A percentile compares a stretch with the other conserved stretches of the same genome.
phyloP scores from a whole-genome alignment of 2,888 invertebrate species.

The Acanthosepion esculentum region DNA sequence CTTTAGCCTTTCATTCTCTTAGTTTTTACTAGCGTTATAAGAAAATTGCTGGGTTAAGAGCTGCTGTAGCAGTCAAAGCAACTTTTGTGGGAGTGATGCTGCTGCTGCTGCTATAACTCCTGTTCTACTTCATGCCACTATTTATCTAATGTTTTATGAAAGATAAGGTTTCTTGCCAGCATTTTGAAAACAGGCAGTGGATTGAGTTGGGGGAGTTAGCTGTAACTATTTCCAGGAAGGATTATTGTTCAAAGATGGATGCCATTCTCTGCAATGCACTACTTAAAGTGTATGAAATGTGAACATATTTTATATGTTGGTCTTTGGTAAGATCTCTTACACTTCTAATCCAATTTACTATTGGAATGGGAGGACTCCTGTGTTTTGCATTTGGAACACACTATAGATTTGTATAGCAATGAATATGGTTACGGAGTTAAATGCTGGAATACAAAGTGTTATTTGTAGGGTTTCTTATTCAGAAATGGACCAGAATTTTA shows the following conservation, averaged over 20 bases:
- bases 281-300: neutral
- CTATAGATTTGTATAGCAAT: neutral
- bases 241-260: slow-evolving; percentile 1
- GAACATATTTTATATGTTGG: neutral
- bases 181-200: slow-evolving; percentile 21
- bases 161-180: neutral
- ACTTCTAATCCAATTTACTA: neutral
- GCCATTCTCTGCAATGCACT: neutral
- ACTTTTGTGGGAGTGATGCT: neutral
- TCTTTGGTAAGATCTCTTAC: neutral
- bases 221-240: slow-evolving; percentile 23
- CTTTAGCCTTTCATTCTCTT: neutral
- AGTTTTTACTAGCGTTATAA: neutral
- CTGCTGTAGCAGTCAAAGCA: neutral
- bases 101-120: neutral
- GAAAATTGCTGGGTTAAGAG: slow-evolving; percentile 15
- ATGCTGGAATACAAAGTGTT: neutral
- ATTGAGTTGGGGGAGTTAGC: neutral
- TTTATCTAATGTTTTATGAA: neutral
- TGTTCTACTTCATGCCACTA: slow-evolving; percentile 17
- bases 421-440: neutral
- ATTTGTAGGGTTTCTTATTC: too few relatives aligned
- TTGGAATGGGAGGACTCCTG: neutral
- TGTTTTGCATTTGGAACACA: neutral
- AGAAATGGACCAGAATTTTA: too few relatives aligned